phyloP scores from a whole-genome alignment of 2,113 vertebrate genomes.

The Crypturellus undulatus region DNA sequence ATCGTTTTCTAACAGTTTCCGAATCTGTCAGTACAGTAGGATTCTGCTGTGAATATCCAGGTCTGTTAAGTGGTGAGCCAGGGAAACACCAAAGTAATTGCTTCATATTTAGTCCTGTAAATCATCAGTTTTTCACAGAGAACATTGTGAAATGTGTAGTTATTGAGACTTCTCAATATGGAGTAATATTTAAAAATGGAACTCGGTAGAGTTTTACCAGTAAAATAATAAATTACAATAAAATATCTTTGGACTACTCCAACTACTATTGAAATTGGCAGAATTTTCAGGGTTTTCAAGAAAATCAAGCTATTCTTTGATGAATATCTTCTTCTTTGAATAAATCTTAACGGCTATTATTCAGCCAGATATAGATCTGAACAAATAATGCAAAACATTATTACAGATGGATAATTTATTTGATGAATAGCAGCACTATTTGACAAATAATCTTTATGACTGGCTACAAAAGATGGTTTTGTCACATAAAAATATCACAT shows the following conservation, averaged over 20 bases:
- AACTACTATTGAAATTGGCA: background rate
- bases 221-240: background rate
- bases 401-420: slow-evolving; percentile 36
- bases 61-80: background rate
- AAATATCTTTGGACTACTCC: background rate
- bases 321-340: slow-evolving; percentile 9
- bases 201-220: background rate
- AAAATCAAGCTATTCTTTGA: slow-evolving; percentile 31
- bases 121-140: background rate
- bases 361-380: slow-evolving; percentile 15
- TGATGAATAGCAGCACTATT: slow-evolving; percentile 33
- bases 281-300: background rate
- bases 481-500: slow-evolving; percentile 21
- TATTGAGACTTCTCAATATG: background rate
- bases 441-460: slow-evolving; percentile 32
- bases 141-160: background rate
- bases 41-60: background rate
- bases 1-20: background rate
- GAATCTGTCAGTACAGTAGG: background rate
- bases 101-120: background rate
- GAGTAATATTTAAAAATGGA: background rate
- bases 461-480: slow-evolving; percentile 18
- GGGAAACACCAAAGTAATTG: background rate
- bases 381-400: slow-evolving; percentile 52
- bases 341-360: slow-evolving; percentile 36